A percentile compares a stretch with the other conserved stretches of the same genome.
Evolutionary conservation across 2,113 vertebrate species (phyloP).

Genomic region (Cryptotis parvus): DNA sequence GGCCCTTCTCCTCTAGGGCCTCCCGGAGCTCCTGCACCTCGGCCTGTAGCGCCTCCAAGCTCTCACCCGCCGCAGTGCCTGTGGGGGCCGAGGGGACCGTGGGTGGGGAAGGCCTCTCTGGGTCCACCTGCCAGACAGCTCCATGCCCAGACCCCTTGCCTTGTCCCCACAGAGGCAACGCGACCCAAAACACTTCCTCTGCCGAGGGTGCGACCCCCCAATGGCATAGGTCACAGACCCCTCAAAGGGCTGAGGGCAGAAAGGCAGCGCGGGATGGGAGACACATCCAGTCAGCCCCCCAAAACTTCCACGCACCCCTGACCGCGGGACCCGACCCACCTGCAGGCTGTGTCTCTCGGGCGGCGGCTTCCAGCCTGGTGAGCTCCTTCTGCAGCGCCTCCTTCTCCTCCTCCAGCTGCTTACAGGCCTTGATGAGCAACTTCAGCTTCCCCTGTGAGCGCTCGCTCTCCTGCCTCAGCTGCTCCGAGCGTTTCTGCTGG

Average conservation of each 20-base stretch:
- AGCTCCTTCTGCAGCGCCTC: constrained; percentile 85
- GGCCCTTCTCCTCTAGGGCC: constrained; percentile 88
- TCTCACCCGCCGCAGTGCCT: constrained; percentile 74
- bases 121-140: not conserved
- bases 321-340: constrained; percentile 43
- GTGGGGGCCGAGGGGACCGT: not conserved
- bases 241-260: no score
- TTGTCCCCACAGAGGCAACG: no score
- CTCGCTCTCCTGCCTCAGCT: constrained; percentile 89
- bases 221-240: no score
- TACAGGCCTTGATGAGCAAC: constrained; percentile 92
- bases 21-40: constrained; percentile 91
- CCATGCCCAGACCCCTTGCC: no score
- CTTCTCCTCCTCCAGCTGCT: constrained; percentile 92
- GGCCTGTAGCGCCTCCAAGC: constrained; percentile 80
- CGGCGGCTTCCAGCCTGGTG: constrained; percentile 71
- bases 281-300: no score
- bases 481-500: constrained; percentile 78
- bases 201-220: no score
- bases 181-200: no score
- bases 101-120: not conserved
- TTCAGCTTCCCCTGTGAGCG: constrained; percentile 86
- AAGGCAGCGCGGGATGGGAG: no score
- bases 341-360: constrained; percentile 74
- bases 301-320: no score